Evolutionary conservation across 2,797 vertebrate genomes (phyloP).

Genomic region (Merluccius polli): DNA sequence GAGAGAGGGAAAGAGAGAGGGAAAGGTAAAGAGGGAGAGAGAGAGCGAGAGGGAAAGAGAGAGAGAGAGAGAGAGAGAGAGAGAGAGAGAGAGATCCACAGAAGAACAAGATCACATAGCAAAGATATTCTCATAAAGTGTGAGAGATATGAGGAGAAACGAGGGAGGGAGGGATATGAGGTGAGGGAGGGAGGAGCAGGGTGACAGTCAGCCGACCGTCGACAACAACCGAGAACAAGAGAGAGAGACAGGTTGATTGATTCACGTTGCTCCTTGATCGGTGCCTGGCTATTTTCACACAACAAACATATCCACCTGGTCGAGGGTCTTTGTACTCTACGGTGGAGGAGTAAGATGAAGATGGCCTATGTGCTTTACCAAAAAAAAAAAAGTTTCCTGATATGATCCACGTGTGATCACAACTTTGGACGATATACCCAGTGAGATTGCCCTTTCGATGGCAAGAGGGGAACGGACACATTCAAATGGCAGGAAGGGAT

Average conservation of each 20-base stretch:
- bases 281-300: background rate
- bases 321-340: background rate
- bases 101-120: slow-evolving; percentile 66
- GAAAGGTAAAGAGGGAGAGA: slow-evolving; percentile 65
- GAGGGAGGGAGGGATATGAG: slow-evolving; percentile 16
- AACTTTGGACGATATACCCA: background rate
- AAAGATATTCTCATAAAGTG: slow-evolving; percentile 56
- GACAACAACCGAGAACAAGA: slow-evolving; percentile 39
- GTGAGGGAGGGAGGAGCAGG: slow-evolving; percentile 26
- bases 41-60: slow-evolving; percentile 46
- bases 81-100: slow-evolving; percentile 66
- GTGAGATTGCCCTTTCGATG: background rate
- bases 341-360: background rate
- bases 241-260: slow-evolving; percentile 19
- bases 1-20: slow-evolving; percentile 43
- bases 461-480: background rate
- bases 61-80: slow-evolving; percentile 26
- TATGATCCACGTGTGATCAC: background rate
- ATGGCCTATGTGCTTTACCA: background rate
- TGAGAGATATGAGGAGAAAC: slow-evolving; percentile 29
- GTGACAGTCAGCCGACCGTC: slow-evolving; percentile 27
- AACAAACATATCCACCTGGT: background rate
- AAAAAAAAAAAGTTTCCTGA: background rate
- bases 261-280: background rate
- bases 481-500: background rate